Percentiles rank a stretch among this genome's conserved stretches.
Conservation (phyloP, 2,797 vertebrate genomes). For the Hypotaenidia okinawae region DNA sequence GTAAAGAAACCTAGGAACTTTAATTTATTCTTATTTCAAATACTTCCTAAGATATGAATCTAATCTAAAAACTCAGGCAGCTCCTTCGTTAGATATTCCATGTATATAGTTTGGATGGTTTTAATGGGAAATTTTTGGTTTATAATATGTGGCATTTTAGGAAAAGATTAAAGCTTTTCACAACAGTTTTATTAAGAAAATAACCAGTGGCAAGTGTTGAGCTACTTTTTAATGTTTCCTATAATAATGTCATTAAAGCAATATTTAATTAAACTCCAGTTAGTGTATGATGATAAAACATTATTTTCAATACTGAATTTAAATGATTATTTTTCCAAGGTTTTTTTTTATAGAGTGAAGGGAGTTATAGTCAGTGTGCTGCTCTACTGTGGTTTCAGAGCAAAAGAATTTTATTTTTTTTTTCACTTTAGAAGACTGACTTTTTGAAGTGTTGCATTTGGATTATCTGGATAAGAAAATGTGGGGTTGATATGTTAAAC, state of each 20-base stretch:
- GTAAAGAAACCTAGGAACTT: neutral
- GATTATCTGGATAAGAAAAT: conserved; percentile 12
- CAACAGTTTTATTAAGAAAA: conserved; percentile 34
- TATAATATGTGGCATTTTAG: neutral
- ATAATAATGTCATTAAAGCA: conserved; percentile 31
- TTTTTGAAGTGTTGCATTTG: neutral
- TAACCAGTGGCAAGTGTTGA: conserved; percentile 18
- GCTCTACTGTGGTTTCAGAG: neutral
- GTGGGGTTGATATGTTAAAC: neutral
- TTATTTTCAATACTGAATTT: conserved; percentile 28
- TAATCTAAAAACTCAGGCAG: neutral
- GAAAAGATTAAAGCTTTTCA: conserved; percentile 24
- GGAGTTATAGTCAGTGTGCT: neutral
- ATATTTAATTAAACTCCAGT: conserved; percentile 48
- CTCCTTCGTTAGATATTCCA: neutral
- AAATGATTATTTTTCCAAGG: neutral
- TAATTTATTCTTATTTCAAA: neutral
- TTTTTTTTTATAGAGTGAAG: neutral
- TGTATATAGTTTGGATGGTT: neutral
- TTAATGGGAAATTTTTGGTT: neutral
- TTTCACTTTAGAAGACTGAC: neutral
- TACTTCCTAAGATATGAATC: neutral
- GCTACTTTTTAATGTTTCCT: neutral
- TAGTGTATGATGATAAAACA: neutral
- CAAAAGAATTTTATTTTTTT: neutral